Evolutionary conservation across 2,797 vertebrate genomes (phyloP).

Genomic region (Acestrorhynchus altus): DNA sequence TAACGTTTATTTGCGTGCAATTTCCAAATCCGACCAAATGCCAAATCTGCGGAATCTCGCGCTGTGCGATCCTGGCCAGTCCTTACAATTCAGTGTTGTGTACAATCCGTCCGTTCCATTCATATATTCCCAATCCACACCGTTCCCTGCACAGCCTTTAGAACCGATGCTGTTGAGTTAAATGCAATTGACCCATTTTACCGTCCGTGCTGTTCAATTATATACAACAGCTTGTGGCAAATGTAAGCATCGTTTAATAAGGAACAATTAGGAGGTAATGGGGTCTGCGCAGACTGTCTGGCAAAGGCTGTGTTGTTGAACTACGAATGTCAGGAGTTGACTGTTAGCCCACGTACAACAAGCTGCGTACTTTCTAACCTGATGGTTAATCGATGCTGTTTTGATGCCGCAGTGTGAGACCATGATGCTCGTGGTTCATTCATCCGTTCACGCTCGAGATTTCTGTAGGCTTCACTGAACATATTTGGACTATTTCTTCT

Average conservation of each 20-base stretch:
- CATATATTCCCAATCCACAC: no score
- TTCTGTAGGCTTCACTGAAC: neutral
- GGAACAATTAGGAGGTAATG: slow-evolving; percentile 42
- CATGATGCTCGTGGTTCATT: slow-evolving; percentile 12
- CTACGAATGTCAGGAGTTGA: neutral
- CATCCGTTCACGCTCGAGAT: slow-evolving; percentile 8
- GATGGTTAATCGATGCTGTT: slow-evolving; percentile 32
- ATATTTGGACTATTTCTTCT: neutral
- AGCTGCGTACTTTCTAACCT: slow-evolving; percentile 25
- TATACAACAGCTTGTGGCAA: slow-evolving; percentile 29
- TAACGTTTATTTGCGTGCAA: no score
- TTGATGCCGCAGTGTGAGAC: slow-evolving; percentile 18
- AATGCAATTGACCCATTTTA: neutral
- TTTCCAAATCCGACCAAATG: no score
- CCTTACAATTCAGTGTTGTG: no score
- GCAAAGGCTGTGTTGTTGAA: neutral
- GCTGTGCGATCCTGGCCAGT: no score
- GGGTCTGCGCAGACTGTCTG: neutral
- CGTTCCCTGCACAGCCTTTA: neutral
- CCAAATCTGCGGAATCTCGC: no score
- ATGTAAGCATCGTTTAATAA: slow-evolving; percentile 41
- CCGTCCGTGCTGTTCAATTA: slow-evolving; percentile 7
- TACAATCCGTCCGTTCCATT: no score
- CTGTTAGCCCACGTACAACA: neutral
- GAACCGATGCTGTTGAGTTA: neutral